Evolutionary conservation across 2,797 vertebrate genomes (phyloP), one percentile per base, ranked within the genome.

Genomic region (Pogoniulus pusillus): DNA sequence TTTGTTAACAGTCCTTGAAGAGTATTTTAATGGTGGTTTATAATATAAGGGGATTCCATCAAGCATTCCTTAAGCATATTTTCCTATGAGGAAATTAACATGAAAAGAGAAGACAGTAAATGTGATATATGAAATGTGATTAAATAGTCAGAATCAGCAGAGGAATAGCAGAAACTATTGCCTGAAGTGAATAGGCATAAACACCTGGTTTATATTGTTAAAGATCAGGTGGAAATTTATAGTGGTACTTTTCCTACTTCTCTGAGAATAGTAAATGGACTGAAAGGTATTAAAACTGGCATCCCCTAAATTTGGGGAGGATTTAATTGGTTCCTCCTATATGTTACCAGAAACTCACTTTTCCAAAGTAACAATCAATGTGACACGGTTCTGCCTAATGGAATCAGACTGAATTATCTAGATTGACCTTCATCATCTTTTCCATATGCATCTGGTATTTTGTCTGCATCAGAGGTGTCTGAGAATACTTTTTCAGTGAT

Each of bases 181-280:
- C 62, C 62, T 87, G 55, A 81, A 87, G 37, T 85, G 70, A 86
- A 37, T 37, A 54, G 51, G 78, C 88, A 47, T 83, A 81, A 94
- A 91, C 70, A 85, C 29, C 43, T 87, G 70, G 45, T 75, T 75
- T 85, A 53, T 90, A 90, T 53, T n/a, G n/a, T n/a, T 77, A 82
- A 79, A 92, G 72, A 69, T 34, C 74, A 63, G 34, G 23, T 75
- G 43, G 65, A 82, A 72, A 91, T 93, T 92, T 91, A 80, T 49
- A 59, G 81, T 75, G 83, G 86, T 39, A 7, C 64, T 94, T 87
- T 94, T 71, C 51, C 16, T 77, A 41, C 75, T 58, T 91, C 32
- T 86, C 65, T 85, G 43, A 63, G n/a, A 86, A 83, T 59, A 91
- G 58, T 84, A 77, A 84, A 86, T 80, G 54, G 47, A 71, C 37